phyloP scores from a whole-genome alignment of 92 coral and sea anemone species.

The Blastomussa wellsi region DNA sequence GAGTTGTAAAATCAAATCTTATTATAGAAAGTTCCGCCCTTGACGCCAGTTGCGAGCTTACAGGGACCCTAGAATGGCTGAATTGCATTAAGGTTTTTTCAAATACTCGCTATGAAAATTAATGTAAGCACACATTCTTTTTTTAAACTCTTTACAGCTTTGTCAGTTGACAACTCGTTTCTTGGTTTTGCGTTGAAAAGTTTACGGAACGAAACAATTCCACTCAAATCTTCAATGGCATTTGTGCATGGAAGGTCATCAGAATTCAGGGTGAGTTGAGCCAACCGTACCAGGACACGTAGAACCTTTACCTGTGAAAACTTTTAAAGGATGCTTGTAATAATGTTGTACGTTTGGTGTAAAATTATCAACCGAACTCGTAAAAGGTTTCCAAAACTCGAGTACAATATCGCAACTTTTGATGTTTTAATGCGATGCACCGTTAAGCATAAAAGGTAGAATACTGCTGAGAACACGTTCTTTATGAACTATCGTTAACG shows the following conservation, averaged over 20 bases:
- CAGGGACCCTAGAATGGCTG: too few species aligned
- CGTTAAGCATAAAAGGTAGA: too few species aligned
- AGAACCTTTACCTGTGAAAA: not conserved
- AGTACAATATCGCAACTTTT: too few species aligned
- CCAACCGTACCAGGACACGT: not conserved
- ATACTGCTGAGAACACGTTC: not conserved
- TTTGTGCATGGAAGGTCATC: slow-evolving; percentile 59
- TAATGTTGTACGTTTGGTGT: not conserved
- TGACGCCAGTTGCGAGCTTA: not conserved
- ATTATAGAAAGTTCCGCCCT: not conserved
- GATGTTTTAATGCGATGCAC: too few species aligned
- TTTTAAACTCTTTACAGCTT: slow-evolving; percentile 32
- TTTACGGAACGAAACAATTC: slow-evolving; percentile 31
- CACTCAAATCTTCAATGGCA: slow-evolving; percentile 50
- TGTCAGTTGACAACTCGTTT: slow-evolving; percentile 79
- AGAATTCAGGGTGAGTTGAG: slow-evolving; percentile 39
- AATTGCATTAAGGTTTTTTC: too few species aligned
- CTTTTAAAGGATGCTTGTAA: not conserved
- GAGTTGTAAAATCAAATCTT: not conserved
- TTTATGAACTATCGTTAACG: not conserved
- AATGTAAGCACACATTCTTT: too few species aligned
- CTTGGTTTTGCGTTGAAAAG: slow-evolving; percentile 71
- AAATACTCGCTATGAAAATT: too few species aligned
- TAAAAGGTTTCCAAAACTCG: too few species aligned
- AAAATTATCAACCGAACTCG: too few species aligned